Conservation (phyloP, 2,113 vertebrate species). For the Lycocorax pyrrhopterus region DNA sequence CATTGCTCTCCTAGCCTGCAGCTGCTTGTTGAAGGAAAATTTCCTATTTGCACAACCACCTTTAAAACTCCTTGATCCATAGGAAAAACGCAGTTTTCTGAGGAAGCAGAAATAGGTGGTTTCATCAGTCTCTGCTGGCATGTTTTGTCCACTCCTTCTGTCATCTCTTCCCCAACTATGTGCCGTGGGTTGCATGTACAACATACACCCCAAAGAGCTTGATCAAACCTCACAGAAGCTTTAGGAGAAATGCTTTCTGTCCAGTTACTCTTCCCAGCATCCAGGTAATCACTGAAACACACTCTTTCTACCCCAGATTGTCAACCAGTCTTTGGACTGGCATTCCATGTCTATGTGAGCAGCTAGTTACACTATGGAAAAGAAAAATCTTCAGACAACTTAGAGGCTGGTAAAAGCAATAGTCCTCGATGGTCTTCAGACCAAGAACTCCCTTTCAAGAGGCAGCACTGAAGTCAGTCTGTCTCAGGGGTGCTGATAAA, state of each 20-base stretch:
- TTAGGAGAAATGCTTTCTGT: not conserved
- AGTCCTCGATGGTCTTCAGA: not conserved
- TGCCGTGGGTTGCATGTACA: not conserved
- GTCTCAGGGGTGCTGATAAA: not conserved
- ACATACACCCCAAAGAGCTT: not conserved
- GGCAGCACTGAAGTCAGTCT: not conserved
- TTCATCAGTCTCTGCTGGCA: not conserved
- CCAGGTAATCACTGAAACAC: not conserved
- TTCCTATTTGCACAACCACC: not conserved
- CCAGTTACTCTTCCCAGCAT: not conserved
- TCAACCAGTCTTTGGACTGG: not conserved
- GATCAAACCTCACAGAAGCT: not conserved
- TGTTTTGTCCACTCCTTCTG: not conserved
- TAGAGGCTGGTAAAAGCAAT: not conserved
- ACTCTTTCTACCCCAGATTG: not conserved
- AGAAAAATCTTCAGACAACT: not conserved
- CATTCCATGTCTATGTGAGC: not conserved
- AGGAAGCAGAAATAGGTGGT: not conserved
- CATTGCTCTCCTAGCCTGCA: not conserved
- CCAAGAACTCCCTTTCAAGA: not conserved
- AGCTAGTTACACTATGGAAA: not conserved
- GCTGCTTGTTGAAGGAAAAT: not conserved
- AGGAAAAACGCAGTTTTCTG: not conserved
- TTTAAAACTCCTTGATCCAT: not conserved
- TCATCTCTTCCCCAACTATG: not conserved